Evolutionary conservation across 2,113 vertebrate species (phyloP).

Genomic region (Himantopus leucocephalus): DNA sequence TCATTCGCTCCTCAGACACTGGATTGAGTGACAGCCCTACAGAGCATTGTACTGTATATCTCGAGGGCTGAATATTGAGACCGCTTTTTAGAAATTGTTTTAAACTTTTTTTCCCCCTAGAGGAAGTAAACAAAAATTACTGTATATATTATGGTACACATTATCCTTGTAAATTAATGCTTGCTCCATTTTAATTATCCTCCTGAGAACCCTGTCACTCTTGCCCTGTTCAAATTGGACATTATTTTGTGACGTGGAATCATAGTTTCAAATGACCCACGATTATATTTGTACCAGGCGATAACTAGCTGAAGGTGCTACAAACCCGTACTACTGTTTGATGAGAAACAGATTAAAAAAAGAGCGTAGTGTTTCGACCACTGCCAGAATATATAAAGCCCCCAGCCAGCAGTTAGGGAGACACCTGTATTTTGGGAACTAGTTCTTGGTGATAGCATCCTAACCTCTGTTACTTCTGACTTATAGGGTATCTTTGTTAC

Average conservation of each 20-base stretch:
- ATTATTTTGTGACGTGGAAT: background rate
- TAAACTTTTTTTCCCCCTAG: background rate
- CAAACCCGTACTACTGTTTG: background rate
- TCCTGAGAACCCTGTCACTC: background rate
- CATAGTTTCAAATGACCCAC: background rate
- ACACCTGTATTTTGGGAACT: slow-evolving; percentile 2
- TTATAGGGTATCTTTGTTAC: slow-evolving; percentile 99
- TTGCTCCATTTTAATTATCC: background rate
- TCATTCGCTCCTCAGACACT: background rate
- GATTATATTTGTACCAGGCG: background rate
- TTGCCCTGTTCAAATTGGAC: accelerated
- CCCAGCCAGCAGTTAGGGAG: background rate
- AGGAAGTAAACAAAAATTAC: background rate
- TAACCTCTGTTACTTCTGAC: slow-evolving; percentile 99
- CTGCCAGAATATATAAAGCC: background rate
- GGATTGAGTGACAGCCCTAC: background rate
- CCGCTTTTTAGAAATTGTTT: background rate
- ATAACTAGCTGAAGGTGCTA: background rate
- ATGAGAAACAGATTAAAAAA: background rate
- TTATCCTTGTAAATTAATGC: background rate
- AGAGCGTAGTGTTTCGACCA: background rate
- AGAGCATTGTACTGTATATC: no score
- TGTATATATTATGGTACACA: accelerated
- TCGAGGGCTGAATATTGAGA: background rate
- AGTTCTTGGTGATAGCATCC: slow-evolving; percentile 79